Conservation (phyloP, 2,113 vertebrate species). For the Actenoides hombroni region DNA sequence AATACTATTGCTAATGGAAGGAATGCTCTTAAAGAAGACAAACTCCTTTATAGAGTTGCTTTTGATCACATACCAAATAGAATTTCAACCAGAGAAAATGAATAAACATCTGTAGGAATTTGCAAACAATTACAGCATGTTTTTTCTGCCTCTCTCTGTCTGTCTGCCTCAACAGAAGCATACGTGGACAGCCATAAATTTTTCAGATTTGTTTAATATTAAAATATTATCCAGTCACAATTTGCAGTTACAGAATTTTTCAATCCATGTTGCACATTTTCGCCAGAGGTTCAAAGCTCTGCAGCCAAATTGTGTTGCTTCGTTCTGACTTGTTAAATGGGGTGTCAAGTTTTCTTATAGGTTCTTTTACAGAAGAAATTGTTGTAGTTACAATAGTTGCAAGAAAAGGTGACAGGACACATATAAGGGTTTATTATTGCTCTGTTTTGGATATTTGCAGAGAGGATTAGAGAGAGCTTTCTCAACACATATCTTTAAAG, state of each 20-base stretch:
- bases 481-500: background rate
- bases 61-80: constrained; percentile 41
- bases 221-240: background rate
- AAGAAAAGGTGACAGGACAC: background rate
- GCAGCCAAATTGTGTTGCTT: background rate
- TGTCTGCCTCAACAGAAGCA: background rate
- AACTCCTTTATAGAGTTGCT: constrained; percentile 3
- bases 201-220: background rate
- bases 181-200: background rate
- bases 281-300: background rate
- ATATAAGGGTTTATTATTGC: background rate
- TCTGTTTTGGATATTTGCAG: background rate
- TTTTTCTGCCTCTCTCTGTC: constrained; percentile 1
- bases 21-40: constrained; percentile 41
- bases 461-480: background rate
- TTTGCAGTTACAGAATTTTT: background rate
- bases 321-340: background rate
- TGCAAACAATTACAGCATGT: background rate
- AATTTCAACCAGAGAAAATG: constrained; percentile 6
- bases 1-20: constrained; percentile 33
- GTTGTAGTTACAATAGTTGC: background rate
- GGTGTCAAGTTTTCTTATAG: background rate
- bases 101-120: constrained; percentile 51
- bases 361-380: background rate
- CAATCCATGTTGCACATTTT: background rate